Base-by-base conservation (phyloP, 1,140 invertebrate genomes). In the Cherax destructor region DNA sequence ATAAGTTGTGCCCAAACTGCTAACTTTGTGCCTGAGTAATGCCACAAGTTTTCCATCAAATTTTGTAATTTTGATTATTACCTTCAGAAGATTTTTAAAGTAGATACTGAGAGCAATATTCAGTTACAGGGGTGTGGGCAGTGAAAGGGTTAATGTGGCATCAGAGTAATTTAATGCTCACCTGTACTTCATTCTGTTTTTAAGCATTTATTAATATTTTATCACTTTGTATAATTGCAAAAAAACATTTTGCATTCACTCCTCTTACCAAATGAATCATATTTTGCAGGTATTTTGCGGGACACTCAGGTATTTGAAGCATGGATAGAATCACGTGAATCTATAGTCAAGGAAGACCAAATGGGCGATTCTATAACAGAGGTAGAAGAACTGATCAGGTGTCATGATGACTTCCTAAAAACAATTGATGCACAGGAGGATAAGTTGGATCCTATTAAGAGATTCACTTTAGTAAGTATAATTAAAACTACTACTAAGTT, bases 391-490 rank as follows among this genome's bases (percentile, higher is more conserved):
- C 95, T 99, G 5, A 96, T 99, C 92, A 96, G 97, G 79, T 97
- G 97, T 79, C 98, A 98, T 94, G 96, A 97, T 91, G 98, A 98
- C 94, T 98, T 98, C 94, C 97, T 98, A 93, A 98, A 98, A 94
- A 98, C 98, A 0, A 97, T 99, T 74, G 97, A 98, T 93, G 97
- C 98, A 0, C 98, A 99, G 94, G 96, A 97, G 93, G 97, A 98
- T 13, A 98, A 98, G 94, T 98, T 99, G 94, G 96, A 96, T 91
- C 96, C 97, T 0, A 95, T 99, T 10, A 97, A 96, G 92, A 95
- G 98, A 76, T 97, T 98, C 91, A 99, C 98, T 0, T 95, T 98
- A 95, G 96, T 98, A 93, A 95, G 95, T 41, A 21, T 9, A 11
- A 1, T 7, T 30, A 24, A 69, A 69, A 59, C 16, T 10, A 59